Evolutionary conservation across 2,797 vertebrate genomes (phyloP).

Genomic region (Mastacembelus armatus): DNA sequence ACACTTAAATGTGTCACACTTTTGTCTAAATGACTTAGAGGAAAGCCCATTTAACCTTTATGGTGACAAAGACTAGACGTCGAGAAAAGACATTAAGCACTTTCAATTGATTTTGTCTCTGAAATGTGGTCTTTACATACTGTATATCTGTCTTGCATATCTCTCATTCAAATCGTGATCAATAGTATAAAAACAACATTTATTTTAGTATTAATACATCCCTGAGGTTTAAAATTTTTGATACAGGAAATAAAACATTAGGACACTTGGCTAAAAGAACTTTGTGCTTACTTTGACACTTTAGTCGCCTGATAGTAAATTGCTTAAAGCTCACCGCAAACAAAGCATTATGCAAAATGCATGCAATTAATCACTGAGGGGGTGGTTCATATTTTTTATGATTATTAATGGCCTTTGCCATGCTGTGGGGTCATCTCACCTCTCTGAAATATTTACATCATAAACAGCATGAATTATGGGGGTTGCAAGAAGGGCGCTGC

Average conservation of each 20-base stretch:
- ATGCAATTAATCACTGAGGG: slow-evolving; percentile 76
- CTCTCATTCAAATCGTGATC: background rate
- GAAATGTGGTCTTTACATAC: background rate
- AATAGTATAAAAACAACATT: background rate
- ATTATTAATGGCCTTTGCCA: slow-evolving; percentile 83
- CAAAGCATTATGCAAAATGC: slow-evolving; percentile 82
- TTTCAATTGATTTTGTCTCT: background rate
- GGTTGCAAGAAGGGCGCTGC: slow-evolving; percentile 73
- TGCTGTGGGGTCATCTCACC: slow-evolving; percentile 78
- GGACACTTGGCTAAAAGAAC: slow-evolving; percentile 59
- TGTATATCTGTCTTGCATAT: background rate
- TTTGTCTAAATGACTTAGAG: no score
- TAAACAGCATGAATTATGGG: slow-evolving; percentile 82
- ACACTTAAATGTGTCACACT: no score
- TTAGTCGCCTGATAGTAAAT: slow-evolving; percentile 67
- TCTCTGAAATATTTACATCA: slow-evolving; percentile 81
- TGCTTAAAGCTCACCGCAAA: slow-evolving; percentile 74
- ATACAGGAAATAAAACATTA: slow-evolving; percentile 5
- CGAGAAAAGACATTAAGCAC: background rate
- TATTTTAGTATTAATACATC: background rate
- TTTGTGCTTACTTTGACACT: slow-evolving; percentile 71
- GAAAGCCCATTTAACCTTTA: background rate
- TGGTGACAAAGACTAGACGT: background rate
- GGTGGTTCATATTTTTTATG: slow-evolving; percentile 76
- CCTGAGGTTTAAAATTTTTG: background rate